Percentiles rank a stretch among this genome's conserved stretches.
phyloP scores from a whole-genome alignment of 1,140 invertebrate species.

The Pseudomyrmex flavicornis region DNA sequence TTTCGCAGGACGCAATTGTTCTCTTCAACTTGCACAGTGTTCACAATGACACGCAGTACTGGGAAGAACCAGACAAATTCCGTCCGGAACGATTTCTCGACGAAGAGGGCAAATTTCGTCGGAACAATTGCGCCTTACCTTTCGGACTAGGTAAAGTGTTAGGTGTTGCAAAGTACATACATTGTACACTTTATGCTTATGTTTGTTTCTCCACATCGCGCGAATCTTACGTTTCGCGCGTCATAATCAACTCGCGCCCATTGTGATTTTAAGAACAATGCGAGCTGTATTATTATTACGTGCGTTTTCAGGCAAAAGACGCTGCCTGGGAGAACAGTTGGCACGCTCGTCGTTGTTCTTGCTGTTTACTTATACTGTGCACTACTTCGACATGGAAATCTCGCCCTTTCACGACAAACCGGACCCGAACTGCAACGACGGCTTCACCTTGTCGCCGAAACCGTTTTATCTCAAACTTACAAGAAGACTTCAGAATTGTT shows the following conservation, averaged over 20 bases:
- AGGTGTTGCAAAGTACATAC: background rate
- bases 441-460: constrained; percentile 85
- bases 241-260: constrained; percentile 39
- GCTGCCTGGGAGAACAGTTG: constrained; percentile 88
- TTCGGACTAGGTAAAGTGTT: constrained; percentile 89
- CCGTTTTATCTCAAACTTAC: constrained; percentile 81
- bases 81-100: constrained; percentile 90
- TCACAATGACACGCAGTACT: constrained; percentile 88
- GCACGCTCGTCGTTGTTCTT: constrained; percentile 86
- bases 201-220: background rate
- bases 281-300: background rate
- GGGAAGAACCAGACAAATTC: constrained; percentile 90
- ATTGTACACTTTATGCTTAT: background rate
- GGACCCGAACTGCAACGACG: constrained; percentile 81
- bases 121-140: constrained; percentile 87
- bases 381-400: constrained; percentile 84
- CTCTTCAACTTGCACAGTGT: constrained; percentile 89
- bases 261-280: constrained; percentile 31
- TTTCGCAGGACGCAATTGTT: constrained; percentile 88
- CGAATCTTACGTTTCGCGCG: constrained; percentile 2
- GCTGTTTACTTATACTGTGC: constrained; percentile 85
- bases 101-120: constrained; percentile 86
- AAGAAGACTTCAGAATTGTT: constrained; percentile 14
- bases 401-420: constrained; percentile 77
- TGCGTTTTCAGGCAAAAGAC: constrained; percentile 86